phyloP scores from a whole-genome alignment of 2,888 invertebrate genomes.

The Oligia fasciuncula region DNA sequence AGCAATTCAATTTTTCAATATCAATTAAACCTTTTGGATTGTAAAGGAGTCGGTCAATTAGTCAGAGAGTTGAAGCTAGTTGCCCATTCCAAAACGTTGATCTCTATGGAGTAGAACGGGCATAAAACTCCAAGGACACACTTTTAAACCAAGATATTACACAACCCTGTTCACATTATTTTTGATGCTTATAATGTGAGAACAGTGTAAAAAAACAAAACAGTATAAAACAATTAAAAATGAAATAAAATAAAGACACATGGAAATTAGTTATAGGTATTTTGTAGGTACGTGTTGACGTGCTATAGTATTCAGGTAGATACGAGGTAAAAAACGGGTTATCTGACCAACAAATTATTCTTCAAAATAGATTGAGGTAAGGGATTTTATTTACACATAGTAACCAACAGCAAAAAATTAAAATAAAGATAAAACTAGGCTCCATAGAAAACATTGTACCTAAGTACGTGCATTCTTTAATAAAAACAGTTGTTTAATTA shows the following conservation, averaged over 20 bases:
- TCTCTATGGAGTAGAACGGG: background rate
- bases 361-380: background rate
- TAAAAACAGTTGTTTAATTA: slow-evolving; percentile 50
- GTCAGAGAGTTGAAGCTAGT: background rate
- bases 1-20: background rate
- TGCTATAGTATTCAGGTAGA: background rate
- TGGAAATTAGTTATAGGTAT: background rate
- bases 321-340: background rate
- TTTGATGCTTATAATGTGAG: background rate
- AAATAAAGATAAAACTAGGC: background rate
- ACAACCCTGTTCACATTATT: background rate
- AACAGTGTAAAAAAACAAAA: background rate
- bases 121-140: background rate
- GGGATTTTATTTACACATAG: background rate
- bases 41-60: background rate
- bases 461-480: slow-evolving; percentile 6
- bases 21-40: background rate
- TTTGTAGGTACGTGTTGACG: background rate
- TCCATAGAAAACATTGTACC: background rate
- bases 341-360: background rate
- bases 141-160: background rate
- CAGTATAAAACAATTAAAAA: background rate
- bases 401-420: background rate
- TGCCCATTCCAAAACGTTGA: background rate
- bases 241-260: background rate